Percentiles rank a stretch among this genome's conserved stretches.
phyloP scores from a whole-genome alignment of 2,797 vertebrate species.

The Lepilemur septentrionalis region DNA sequence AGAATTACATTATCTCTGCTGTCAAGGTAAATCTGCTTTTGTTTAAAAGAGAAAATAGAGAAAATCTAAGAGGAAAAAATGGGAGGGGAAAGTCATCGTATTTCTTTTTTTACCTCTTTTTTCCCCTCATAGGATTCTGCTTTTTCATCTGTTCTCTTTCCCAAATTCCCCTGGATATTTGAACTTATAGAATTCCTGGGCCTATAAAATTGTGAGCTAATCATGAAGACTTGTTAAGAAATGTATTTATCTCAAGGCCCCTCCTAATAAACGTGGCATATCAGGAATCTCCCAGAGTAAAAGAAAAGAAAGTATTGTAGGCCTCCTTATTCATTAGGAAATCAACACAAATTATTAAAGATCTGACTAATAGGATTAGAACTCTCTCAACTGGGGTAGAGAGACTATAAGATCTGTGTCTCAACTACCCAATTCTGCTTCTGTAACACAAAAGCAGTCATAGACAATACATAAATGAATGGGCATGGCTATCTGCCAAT shows the following conservation, averaged over 20 bases:
- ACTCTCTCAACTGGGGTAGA: background rate
- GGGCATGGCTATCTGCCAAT: background rate
- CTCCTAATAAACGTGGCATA: background rate
- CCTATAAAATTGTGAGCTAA: background rate
- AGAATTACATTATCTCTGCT: conserved; percentile 75
- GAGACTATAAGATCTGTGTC: background rate
- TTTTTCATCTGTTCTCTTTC: conserved; percentile 33
- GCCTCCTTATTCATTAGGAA: conserved; percentile 5
- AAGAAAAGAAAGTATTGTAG: background rate
- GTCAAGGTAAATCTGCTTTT: conserved; percentile 40
- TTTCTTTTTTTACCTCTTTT: background rate
- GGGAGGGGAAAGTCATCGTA: background rate
- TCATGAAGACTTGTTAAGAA: conserved; percentile 34
- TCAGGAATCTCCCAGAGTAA: background rate
- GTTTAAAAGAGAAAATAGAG: conserved; percentile 53
- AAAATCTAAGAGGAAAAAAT: conserved; percentile 1
- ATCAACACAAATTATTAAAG: background rate
- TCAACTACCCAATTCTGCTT: background rate
- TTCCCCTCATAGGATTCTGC: background rate
- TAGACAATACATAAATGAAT: background rate
- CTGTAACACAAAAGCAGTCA: background rate
- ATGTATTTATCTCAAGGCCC: conserved; percentile 4
- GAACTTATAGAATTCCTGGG: background rate
- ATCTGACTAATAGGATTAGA: background rate
- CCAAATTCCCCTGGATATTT: background rate